Percentiles rank a stretch among this genome's conserved stretches.
These are phyloP conservation scores for Circaetus cinerascens DNA, from an alignment of 2,113 vertebrate species.

Conservation along the genomic window DNA sequence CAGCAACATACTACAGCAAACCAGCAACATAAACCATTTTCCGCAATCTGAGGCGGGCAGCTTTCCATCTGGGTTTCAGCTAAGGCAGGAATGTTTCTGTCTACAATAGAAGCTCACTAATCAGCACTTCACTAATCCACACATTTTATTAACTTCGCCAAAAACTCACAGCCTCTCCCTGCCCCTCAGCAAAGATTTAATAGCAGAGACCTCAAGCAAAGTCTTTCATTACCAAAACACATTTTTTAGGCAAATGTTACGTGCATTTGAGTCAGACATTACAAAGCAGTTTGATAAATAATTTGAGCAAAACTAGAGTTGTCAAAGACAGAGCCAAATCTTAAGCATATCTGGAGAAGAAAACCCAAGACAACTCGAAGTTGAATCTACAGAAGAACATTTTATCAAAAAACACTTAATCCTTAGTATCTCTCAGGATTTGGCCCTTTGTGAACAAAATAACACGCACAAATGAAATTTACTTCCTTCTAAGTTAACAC, in stretches of 20 bases:
- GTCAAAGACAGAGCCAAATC: not conserved
- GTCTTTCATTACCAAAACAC: slow-evolving; percentile 7
- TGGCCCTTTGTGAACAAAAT: not conserved
- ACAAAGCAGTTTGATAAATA: slow-evolving; percentile 47
- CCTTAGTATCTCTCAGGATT: not conserved
- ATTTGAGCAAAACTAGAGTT: slow-evolving; percentile 26
- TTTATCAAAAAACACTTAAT: slow-evolving; percentile 45
- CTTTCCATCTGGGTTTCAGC: slow-evolving; percentile 58
- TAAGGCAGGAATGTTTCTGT: slow-evolving; percentile 54
- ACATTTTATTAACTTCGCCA: slow-evolving; percentile 58
- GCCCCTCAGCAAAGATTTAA: slow-evolving; percentile 58
- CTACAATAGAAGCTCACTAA: slow-evolving; percentile 59
- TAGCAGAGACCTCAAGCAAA: slow-evolving; percentile 49
- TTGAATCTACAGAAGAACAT: not conserved
- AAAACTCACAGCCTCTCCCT: slow-evolving; percentile 47
- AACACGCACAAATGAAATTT: not conserved
- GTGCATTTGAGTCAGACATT: not conserved
- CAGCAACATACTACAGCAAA: slow-evolving; percentile 46
- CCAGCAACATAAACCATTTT: slow-evolving; percentile 46
- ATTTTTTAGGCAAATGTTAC: not conserved
- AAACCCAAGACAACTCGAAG: slow-evolving; percentile 4
- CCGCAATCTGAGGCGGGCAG: not conserved
- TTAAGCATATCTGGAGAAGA: not conserved
- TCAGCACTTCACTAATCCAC: slow-evolving; percentile 66
- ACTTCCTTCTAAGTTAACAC: not conserved